Evolutionary conservation across 37 sponge, comb jelly and placozoan genomes (phyloP).

Genomic region (Eunapius fragilis): DNA sequence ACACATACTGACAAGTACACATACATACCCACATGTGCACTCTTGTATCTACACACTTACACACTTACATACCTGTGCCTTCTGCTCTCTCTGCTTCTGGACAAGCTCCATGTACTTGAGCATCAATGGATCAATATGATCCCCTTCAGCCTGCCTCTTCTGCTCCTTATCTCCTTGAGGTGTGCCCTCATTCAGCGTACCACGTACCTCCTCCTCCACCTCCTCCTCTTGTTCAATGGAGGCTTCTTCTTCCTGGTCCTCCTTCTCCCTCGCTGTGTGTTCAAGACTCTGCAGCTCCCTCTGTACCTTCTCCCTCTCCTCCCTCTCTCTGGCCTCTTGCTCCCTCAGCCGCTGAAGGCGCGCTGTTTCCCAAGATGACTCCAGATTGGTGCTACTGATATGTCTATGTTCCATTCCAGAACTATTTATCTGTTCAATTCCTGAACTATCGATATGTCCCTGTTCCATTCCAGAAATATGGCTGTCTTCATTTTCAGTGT

Average conservation of each 20-base stretch:
- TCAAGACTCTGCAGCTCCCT: not conserved
- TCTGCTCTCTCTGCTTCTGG: slow-evolving; percentile 38
- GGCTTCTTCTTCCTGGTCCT: not conserved
- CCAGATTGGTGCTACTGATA: not conserved
- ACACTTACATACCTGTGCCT: slow-evolving; percentile 11
- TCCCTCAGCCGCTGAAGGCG: not conserved
- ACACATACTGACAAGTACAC: too few relatives aligned
- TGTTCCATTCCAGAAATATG: not conserved
- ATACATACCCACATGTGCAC: not conserved
- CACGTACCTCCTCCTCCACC: not conserved
- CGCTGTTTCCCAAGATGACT: not conserved
- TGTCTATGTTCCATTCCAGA: not conserved
- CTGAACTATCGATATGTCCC: not conserved
- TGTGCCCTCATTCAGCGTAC: not conserved
- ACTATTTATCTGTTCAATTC: not conserved
- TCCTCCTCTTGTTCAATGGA: not conserved
- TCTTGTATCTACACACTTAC: slow-evolving; percentile 1
- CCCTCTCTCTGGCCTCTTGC: not conserved
- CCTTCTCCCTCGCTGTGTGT: not conserved
- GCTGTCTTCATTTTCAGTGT: too few relatives aligned
- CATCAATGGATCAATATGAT: slow-evolving; percentile 61
- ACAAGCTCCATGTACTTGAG: slow-evolving; percentile 79
- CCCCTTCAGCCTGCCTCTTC: slow-evolving; percentile 9
- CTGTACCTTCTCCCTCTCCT: slow-evolving; percentile 16
- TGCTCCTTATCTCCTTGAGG: not conserved